Evolutionary conservation across 2,797 vertebrate species (phyloP).

Genomic region (Calcarius lapponicus): DNA sequence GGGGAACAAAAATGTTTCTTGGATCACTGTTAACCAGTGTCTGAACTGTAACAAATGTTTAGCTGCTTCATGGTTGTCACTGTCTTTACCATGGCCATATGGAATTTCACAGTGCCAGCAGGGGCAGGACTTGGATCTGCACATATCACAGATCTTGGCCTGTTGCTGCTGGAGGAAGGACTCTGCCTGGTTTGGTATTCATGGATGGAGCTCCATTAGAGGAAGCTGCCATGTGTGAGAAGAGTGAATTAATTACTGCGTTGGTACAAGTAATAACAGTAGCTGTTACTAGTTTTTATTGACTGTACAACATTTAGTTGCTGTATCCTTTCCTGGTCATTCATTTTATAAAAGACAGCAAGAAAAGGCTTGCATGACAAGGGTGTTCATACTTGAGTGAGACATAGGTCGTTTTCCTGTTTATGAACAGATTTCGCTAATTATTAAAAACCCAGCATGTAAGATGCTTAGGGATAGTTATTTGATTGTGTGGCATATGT

Average conservation of each 20-base stretch:
- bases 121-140: not conserved
- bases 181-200: not conserved
- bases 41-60: not conserved
- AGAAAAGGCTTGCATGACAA: not conserved
- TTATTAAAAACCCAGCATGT: slow-evolving; percentile 5
- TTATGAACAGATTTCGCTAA: not conserved
- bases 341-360: not conserved
- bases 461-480: not conserved
- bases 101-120: slow-evolving; percentile 13
- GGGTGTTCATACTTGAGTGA: not conserved
- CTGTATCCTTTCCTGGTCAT: not conserved
- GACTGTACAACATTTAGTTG: not conserved
- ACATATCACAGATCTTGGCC: not conserved
- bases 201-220: not conserved
- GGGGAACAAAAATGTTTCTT: not conserved
- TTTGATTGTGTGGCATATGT: not conserved
- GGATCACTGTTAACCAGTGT: not conserved
- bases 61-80: not conserved
- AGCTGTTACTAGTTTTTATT: not conserved
- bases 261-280: not conserved
- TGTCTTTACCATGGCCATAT: not conserved
- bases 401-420: not conserved
- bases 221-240: not conserved
- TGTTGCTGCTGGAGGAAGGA: not conserved
- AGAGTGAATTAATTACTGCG: not conserved